phyloP scores from a whole-genome alignment of 2,888 invertebrate species.

The Temnothorax unifasciatus region DNA sequence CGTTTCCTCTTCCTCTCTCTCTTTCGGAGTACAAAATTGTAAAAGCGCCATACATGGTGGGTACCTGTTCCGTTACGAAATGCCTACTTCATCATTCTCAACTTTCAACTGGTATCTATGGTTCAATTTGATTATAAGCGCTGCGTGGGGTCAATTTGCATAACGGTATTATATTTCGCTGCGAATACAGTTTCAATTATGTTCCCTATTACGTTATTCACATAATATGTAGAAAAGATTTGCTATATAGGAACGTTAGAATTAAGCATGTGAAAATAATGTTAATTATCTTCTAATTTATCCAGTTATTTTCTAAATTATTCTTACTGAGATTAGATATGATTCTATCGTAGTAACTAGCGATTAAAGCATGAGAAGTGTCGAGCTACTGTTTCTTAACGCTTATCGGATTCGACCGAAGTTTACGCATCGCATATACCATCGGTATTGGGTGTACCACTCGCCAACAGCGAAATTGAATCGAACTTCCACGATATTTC shows the following conservation, averaged over 20 bases:
- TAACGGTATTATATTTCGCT: constrained; percentile 28
- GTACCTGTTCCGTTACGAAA: constrained; percentile 40
- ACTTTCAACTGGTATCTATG: constrained; percentile 21
- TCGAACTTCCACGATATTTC: constrained; percentile 65
- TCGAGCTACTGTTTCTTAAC: constrained; percentile 26
- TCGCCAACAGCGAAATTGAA: constrained; percentile 52
- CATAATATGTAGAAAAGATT: not conserved
- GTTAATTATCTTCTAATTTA: not conserved
- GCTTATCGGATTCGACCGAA: constrained; percentile 30
- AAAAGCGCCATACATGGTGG: constrained; percentile 19
- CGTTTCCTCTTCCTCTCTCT: not conserved
- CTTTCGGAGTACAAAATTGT: constrained; percentile 25
- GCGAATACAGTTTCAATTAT: constrained; percentile 19
- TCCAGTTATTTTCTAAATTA: constrained; percentile 4
- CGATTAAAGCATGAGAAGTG: not conserved
- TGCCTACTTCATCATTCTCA: constrained; percentile 33
- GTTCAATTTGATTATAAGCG: constrained; percentile 27
- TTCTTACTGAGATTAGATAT: constrained; percentile 5
- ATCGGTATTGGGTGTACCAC: constrained; percentile 24
- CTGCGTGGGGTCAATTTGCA: constrained; percentile 16
- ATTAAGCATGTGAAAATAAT: not conserved
- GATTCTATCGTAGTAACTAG: not conserved
- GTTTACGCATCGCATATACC: constrained; percentile 55
- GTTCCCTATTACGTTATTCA: constrained; percentile 6
- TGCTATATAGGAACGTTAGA: not conserved